These are phyloP conservation scores for Picus viridis DNA, from an alignment of 2,797 vertebrate species.

Conservation along the genomic window DNA sequence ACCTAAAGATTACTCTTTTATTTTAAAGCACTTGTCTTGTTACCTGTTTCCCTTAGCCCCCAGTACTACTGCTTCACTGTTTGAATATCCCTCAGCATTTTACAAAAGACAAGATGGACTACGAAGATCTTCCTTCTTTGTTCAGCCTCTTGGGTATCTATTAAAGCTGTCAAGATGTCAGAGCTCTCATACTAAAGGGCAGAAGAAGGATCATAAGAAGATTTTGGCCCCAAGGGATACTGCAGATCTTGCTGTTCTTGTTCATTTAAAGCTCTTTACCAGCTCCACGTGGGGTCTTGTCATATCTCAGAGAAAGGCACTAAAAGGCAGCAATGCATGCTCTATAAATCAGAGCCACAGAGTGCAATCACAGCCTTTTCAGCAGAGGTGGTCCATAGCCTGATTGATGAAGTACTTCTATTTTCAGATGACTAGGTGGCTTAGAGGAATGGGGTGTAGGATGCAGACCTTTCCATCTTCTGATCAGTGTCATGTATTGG, in stretches of 20 bases:
- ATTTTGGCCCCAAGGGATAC: slow-evolving; percentile 37
- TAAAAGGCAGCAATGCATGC: background rate
- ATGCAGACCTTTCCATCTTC: slow-evolving; percentile 2
- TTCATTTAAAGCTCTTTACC: slow-evolving; percentile 40
- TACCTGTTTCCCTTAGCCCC: background rate
- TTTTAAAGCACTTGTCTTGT: slow-evolving; percentile 26
- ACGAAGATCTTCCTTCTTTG: slow-evolving; percentile 29
- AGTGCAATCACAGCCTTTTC: slow-evolving; percentile 21
- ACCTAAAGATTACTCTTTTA: background rate
- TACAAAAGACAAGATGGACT: slow-evolving; percentile 62
- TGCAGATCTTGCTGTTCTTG: background rate
- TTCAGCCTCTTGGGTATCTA: slow-evolving; percentile 68
- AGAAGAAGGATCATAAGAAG: slow-evolving; percentile 58
- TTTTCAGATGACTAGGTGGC: slow-evolving; percentile 29
- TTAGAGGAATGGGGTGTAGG: background rate
- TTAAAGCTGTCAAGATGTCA: slow-evolving; percentile 73
- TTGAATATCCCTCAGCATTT: slow-evolving; percentile 67
- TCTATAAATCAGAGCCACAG: slow-evolving; percentile 33
- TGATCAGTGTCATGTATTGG: background rate
- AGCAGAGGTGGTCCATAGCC: background rate
- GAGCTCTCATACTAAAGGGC: slow-evolving; percentile 52
- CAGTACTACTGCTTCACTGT: slow-evolving; percentile 42
- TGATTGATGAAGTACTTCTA: slow-evolving; percentile 42
- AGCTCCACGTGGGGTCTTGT: background rate
- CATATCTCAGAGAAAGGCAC: background rate